Conservation (phyloP, 2,888 invertebrate species). For the Melanophora roralis region DNA sequence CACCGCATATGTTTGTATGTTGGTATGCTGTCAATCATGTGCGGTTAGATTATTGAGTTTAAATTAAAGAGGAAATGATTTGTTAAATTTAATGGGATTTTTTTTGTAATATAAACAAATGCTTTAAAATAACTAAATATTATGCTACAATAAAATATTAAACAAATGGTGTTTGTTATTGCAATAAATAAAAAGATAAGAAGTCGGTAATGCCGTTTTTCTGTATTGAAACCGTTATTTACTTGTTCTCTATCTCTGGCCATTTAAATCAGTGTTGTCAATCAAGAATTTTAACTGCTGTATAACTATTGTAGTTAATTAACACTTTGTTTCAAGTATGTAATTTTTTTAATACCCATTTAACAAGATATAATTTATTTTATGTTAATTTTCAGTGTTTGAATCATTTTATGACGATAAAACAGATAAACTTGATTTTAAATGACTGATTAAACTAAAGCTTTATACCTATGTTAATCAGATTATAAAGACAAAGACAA, state of each 20-base stretch:
- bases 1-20: too few species aligned
- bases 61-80: too few species aligned
- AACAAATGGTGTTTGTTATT: background rate
- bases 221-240: too few species aligned
- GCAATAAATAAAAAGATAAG: too few species aligned
- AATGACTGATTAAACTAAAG: background rate
- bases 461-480: background rate
- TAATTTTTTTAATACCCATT: background rate
- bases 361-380: background rate
- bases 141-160: too few species aligned
- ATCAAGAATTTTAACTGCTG: background rate
- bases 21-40: too few species aligned
- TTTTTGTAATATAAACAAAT: too few species aligned
- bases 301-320: background rate
- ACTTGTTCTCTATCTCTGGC: background rate
- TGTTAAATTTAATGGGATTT: too few species aligned
- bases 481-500: conserved; percentile 1
- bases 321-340: background rate
- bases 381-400: background rate
- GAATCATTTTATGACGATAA: background rate
- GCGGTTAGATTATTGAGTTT: too few species aligned
- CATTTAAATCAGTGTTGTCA: background rate
- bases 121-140: too few species aligned
- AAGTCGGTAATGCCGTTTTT: too few species aligned
- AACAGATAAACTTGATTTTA: background rate